Evolutionary conservation across 2,113 vertebrate genomes (phyloP).

Genomic region (Amazona guildingii): DNA sequence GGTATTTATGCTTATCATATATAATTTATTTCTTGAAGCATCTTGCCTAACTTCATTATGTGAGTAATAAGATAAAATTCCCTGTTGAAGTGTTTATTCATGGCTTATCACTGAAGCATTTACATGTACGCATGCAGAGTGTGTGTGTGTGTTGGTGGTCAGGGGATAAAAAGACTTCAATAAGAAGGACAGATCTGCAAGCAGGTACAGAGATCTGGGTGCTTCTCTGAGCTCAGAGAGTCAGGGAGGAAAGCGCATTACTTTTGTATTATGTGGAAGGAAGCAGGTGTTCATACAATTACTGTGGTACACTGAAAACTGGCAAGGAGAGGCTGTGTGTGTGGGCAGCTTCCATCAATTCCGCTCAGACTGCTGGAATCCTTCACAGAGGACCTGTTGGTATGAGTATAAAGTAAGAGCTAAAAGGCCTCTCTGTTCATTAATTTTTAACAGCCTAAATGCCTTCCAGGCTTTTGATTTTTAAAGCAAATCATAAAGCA

Average conservation of each 20-base stretch:
- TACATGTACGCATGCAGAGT: accelerated
- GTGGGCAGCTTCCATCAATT: neutral
- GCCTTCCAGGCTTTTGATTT: neutral
- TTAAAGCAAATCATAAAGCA: neutral
- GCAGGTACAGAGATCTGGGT: neutral
- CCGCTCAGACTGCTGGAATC: neutral
- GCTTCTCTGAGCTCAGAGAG: neutral
- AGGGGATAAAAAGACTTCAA: neutral
- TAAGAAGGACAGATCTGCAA: neutral
- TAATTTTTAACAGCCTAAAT: conserved; percentile 16
- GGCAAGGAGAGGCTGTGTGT: neutral
- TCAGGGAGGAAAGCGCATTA: neutral
- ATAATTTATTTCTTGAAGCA: neutral
- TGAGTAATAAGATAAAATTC: neutral
- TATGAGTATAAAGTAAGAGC: neutral
- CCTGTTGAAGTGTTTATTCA: neutral
- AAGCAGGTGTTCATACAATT: accelerated
- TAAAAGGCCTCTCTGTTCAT: neutral
- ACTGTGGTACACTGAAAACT: neutral
- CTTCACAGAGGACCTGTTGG: neutral
- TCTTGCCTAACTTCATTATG: neutral
- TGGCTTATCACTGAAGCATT: neutral
- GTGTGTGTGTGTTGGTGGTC: neutral
- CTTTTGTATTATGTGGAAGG: neutral
- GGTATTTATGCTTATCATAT: neutral